Conservation (phyloP, 1,140 invertebrate genomes). For the Mizuhopecten yessoensis region DNA sequence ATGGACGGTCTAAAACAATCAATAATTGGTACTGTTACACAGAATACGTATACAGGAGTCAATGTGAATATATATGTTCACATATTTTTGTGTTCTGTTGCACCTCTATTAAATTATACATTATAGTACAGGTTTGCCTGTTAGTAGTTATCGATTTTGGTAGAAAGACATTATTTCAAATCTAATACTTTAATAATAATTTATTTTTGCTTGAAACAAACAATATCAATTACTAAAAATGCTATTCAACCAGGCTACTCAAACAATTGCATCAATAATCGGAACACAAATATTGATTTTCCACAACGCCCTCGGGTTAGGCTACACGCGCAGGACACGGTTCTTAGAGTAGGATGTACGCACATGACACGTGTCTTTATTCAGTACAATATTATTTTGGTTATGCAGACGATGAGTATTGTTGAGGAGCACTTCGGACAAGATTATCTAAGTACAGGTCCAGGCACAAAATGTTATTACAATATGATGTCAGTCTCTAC, state of each 20-base stretch:
- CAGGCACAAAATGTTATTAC: too few relatives aligned
- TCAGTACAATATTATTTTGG: background rate
- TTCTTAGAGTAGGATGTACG: background rate
- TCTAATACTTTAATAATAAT: too few relatives aligned
- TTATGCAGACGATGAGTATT: background rate
- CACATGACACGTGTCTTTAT: too few relatives aligned
- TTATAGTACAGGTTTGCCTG: too few relatives aligned
- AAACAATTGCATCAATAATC: background rate
- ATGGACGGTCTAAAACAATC: background rate
- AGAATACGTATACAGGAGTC: background rate
- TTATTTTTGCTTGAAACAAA: background rate
- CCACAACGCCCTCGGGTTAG: too few relatives aligned
- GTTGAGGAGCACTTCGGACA: background rate
- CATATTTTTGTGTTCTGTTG: too few relatives aligned
- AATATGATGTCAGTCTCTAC: too few relatives aligned
- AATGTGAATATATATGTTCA: background rate
- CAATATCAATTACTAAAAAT: background rate
- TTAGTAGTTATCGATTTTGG: background rate
- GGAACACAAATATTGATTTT: constrained; percentile 1
- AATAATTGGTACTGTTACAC: background rate
- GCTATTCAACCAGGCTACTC: background rate
- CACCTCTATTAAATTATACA: too few relatives aligned
- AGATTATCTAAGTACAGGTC: too few relatives aligned
- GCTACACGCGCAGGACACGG: too few relatives aligned
- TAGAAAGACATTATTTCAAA: too few relatives aligned